A percentile compares a stretch with the other conserved stretches of the same genome.
Conservation (phyloP, 2,888 invertebrate genomes). For the Colletes collaris region DNA sequence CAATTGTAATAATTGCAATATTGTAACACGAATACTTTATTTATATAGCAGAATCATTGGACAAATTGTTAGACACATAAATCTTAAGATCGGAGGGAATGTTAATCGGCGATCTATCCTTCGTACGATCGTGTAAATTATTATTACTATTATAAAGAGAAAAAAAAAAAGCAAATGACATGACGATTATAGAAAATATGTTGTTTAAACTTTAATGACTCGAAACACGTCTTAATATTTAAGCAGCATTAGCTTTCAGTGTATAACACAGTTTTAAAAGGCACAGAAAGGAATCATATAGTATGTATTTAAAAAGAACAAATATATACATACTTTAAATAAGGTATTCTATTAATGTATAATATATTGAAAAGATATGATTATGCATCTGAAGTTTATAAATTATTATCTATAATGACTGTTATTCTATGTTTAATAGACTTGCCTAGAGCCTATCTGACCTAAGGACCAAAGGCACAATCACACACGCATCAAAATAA, state of each 20-base stretch:
- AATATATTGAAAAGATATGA: constrained; percentile 78
- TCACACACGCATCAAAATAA: constrained; percentile 79
- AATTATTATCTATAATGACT: constrained; percentile 80
- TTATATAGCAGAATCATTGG: constrained; percentile 67
- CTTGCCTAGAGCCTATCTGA: constrained; percentile 82
- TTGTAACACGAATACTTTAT: constrained; percentile 74
- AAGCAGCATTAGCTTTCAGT: constrained; percentile 78
- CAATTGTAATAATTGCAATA: constrained; percentile 75
- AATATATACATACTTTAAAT: constrained; percentile 66
- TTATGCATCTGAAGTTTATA: constrained; percentile 81
- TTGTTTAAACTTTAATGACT: constrained; percentile 64
- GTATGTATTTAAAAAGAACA: constrained; percentile 68
- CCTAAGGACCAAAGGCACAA: constrained; percentile 83
- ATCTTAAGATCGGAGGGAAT: constrained; percentile 46
- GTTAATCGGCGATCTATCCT: constrained; percentile 52
- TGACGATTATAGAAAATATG: constrained; percentile 53
- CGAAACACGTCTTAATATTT: constrained; percentile 71
- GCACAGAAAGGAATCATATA: constrained; percentile 69
- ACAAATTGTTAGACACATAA: constrained; percentile 54
- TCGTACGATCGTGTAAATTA: constrained; percentile 56
- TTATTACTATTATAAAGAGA: constrained; percentile 31
- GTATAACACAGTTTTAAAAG: constrained; percentile 72
- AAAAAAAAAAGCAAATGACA: constrained; percentile 34
- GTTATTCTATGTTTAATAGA: constrained; percentile 80
- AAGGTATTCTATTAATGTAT: constrained; percentile 81